A percentile compares a stretch with the other conserved stretches of the same genome.
Evolutionary conservation across 1,140 invertebrate species (phyloP).

Genomic region (Drosophila nigromelanica): DNA sequence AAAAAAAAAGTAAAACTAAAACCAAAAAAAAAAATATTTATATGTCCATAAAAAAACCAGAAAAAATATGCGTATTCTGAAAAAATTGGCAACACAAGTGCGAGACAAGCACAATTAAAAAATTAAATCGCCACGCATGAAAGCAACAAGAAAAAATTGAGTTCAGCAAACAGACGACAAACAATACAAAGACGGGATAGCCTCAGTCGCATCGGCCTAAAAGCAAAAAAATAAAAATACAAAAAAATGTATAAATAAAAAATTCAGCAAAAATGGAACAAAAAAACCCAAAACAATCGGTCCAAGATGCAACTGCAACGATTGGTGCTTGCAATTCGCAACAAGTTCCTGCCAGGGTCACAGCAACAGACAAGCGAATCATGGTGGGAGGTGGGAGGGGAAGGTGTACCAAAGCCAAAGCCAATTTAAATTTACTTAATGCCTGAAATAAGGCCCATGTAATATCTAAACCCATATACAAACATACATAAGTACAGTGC

Average conservation of each 20-base stretch:
- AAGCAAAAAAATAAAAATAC: conserved; percentile 5
- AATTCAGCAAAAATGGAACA: conserved; percentile 32
- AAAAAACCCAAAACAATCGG: conserved; percentile 27
- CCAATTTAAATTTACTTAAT: neutral
- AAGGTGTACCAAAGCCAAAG: neutral
- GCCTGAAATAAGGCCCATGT: conserved; percentile 12
- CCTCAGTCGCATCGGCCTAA: conserved; percentile 15
- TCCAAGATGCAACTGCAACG: conserved; percentile 7
- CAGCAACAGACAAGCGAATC: neutral
- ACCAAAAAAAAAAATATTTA: conserved; percentile 13
- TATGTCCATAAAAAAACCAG: conserved; percentile 18
- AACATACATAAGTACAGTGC: neutral
- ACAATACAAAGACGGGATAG: conserved; percentile 22
- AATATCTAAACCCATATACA: conserved; percentile 4
- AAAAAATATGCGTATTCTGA: conserved; percentile 51
- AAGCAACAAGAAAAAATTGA: conserved; percentile 33
- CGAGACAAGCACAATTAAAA: conserved; percentile 69
- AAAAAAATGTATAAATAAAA: conserved; percentile 7
- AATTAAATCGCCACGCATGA: conserved; percentile 66
- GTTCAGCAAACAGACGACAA: conserved; percentile 46
- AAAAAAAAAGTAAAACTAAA: conserved; percentile 25
- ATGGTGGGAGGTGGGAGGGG: no score
- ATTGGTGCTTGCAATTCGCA: conserved; percentile 10
- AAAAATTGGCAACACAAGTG: conserved; percentile 53
- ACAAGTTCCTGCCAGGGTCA: conserved; percentile 33